Evolutionary conservation across 2,113 vertebrate species (phyloP).

Genomic region (Echinops telfairi): DNA sequence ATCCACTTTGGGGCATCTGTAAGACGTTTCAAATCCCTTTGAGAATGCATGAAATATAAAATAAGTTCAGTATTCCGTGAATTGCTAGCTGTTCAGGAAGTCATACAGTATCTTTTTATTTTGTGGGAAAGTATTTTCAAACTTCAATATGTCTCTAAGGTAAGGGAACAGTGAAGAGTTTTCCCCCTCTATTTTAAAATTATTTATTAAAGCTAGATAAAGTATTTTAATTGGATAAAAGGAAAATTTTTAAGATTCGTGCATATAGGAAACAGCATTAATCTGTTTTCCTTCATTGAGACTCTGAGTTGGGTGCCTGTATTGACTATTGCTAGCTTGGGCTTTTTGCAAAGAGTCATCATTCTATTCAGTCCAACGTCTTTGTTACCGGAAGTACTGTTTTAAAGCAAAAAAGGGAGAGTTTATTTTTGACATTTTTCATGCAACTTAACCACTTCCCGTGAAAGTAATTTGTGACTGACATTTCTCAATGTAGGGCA

Average conservation of each 20-base stretch:
- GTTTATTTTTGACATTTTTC: not conserved
- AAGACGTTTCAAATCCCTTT: not conserved
- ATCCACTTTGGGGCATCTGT: not conserved
- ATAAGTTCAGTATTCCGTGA: not conserved
- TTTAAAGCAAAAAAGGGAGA: conserved; percentile 16
- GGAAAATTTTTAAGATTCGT: not conserved
- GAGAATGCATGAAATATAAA: not conserved
- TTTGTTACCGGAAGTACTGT: not conserved
- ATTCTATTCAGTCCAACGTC: not conserved
- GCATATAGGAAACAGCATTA: not conserved
- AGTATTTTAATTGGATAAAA: not conserved
- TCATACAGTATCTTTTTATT: too few species aligned
- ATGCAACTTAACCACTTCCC: not conserved
- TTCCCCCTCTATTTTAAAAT: not conserved
- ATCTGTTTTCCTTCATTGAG: conserved; percentile 17
- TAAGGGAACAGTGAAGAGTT: not conserved
- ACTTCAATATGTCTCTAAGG: not conserved
- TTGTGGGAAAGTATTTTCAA: not conserved
- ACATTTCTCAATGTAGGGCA: conserved; percentile 86
- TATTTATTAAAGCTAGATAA: not conserved
- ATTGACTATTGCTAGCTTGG: not conserved
- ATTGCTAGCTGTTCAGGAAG: not conserved
- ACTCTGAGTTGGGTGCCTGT: not conserved
- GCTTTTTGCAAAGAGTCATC: not conserved
- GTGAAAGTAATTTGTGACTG: not conserved